Conservation (phyloP, 2,888 invertebrate genomes). For the Pachliopta kotzebuea region DNA sequence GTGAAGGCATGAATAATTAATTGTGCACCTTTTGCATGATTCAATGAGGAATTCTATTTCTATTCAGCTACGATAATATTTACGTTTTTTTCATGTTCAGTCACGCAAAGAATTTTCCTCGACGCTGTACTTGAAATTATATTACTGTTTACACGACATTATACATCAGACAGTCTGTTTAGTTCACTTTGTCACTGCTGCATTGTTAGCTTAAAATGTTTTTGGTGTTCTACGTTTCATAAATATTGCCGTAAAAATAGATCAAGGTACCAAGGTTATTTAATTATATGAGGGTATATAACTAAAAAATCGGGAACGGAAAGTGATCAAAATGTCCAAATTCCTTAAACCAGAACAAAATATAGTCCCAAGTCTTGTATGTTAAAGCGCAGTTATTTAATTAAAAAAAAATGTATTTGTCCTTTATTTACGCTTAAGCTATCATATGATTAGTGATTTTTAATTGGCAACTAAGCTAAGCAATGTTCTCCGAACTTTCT, state of each 20-base stretch:
- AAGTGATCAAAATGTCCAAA: too few relatives aligned
- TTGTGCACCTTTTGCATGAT: slow-evolving; percentile 28
- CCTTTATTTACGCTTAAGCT: too few relatives aligned
- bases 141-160: slow-evolving; percentile 2
- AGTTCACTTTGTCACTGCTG: neutral
- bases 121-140: slow-evolving; percentile 5
- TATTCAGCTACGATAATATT: slow-evolving; percentile 12
- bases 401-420: too few relatives aligned
- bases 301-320: too few relatives aligned
- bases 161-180: slow-evolving; percentile 1
- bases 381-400: too few relatives aligned
- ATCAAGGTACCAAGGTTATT: too few relatives aligned
- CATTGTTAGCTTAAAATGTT: neutral
- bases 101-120: slow-evolving; percentile 23
- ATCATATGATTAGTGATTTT: neutral
- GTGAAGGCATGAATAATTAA: slow-evolving; percentile 37
- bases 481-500: neutral
- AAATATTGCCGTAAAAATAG: too few relatives aligned
- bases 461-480: neutral
- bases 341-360: too few relatives aligned
- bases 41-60: slow-evolving; percentile 18
- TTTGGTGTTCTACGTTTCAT: neutral
- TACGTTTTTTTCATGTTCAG: slow-evolving; percentile 8
- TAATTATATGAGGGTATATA: too few relatives aligned
- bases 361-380: too few relatives aligned